Evolutionary conservation across 2,888 invertebrate species (phyloP), one percentile per base, ranked within the genome.

Genomic region (Timandra comae): DNA sequence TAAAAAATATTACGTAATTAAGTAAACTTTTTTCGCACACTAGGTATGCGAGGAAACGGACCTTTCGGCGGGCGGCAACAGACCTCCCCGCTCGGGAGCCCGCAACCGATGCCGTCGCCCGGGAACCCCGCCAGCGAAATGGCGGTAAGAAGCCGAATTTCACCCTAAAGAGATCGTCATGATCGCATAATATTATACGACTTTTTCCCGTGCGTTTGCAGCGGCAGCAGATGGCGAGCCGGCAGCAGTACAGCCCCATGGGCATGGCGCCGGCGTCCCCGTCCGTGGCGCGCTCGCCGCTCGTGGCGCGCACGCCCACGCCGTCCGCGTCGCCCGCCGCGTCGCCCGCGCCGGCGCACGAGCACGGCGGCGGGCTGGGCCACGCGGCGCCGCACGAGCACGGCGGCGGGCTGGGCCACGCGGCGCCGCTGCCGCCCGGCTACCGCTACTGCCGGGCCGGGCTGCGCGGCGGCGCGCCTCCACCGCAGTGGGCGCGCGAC

Each of bases 381-480:
- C 88, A 88, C 5, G 30, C 8, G 35, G 41, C 25, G 35, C 45
- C 0, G 24, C 12, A 20, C 4, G 51, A 49, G 8, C 52, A 50
- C 33, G 57, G 58, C 9, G 56, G 57, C 0, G 71, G 79, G 26
- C 88, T 87, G 62, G 43, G 72, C 25, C 89, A 88, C 62, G 46
- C 41, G 0, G 80, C 90, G 29, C 90, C 91, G 0, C 56, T 87
- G n/a, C 88, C 89, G 1, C 84, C 88, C 12, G 82, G 86, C 34
- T 89, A 89, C 53, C 79, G 89, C 27, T 91, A 89, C 63, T 82
- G 87, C 48, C 89, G 88, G 53, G 77, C 89, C 2, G 93, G 86
- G 38, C 72, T 92, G 2, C 70, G 88, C 40, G 92, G 92, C 11
- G 91, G 91, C 3, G 87, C 91, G 0, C 88, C 89, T 1, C 86